phyloP scores from a whole-genome alignment of 1,140 invertebrate genomes.

The Physella acuta region DNA sequence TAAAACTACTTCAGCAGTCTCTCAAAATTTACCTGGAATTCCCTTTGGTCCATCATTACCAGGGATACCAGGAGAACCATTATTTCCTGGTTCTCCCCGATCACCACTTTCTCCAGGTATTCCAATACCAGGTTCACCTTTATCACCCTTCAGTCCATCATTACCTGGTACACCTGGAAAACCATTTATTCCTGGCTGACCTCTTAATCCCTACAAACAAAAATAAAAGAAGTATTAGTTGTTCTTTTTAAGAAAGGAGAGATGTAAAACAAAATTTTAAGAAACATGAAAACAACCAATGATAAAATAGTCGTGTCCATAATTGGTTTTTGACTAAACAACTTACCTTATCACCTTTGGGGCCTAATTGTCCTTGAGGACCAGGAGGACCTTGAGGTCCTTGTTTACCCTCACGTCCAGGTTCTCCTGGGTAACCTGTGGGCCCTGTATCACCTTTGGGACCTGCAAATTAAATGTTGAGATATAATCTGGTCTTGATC shows the following conservation, averaged over 20 bases:
- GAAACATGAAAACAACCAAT: not conserved
- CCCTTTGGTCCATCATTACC: constrained; percentile 66
- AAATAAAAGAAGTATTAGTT: not conserved
- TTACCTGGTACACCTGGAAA: constrained; percentile 30
- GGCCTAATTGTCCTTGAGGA: not conserved
- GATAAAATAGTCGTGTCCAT: too few relatives aligned
- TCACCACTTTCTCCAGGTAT: constrained; percentile 35
- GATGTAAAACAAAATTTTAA: not conserved
- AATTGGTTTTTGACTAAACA: too few relatives aligned
- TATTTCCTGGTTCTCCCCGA: constrained; percentile 39
- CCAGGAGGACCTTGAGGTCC: not conserved
- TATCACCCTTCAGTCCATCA: constrained; percentile 32
- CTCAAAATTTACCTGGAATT: too few relatives aligned
- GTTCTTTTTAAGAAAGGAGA: not conserved
- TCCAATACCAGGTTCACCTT: constrained; percentile 42
- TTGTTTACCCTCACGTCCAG: not conserved
- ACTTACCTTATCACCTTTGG: not conserved
- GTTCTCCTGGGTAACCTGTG: not conserved
- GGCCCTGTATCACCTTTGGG: not conserved
- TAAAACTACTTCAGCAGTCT: too few relatives aligned
- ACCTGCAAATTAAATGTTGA: too few relatives aligned
- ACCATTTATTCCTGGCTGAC: constrained; percentile 32
- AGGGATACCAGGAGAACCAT: constrained; percentile 40
- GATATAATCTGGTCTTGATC: too few relatives aligned
- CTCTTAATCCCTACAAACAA: constrained; percentile 29